These are phyloP conservation scores for Menidia beryllina DNA, from an alignment of 2,113 vertebrate genomes.

Conservation along the genomic window DNA sequence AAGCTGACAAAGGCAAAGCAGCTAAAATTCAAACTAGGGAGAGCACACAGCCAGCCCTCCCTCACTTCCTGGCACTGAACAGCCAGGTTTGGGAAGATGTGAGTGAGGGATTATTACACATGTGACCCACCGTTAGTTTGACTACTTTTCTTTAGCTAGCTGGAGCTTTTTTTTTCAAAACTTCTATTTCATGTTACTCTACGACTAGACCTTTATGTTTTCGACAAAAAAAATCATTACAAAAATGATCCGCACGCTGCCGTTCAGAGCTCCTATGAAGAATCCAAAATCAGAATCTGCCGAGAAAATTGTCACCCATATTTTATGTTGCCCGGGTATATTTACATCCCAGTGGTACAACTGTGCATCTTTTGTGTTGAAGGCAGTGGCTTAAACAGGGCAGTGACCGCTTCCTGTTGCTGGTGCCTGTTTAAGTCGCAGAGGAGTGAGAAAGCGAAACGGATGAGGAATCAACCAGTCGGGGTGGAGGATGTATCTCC, in stretches of 20 bases:
- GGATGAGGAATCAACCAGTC: conserved; percentile 48
- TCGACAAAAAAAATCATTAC: too few species aligned
- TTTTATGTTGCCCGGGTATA: conserved; percentile 56
- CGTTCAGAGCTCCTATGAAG: too few species aligned
- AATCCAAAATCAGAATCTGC: too few species aligned
- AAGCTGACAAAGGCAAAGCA: neutral
- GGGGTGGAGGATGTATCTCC: conserved; percentile 69
- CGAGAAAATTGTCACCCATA: too few species aligned
- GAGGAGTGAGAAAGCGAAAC: conserved; percentile 28
- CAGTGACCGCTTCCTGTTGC: conserved; percentile 70
- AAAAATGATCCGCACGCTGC: too few species aligned
- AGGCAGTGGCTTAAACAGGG: conserved; percentile 62
- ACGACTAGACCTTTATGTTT: too few species aligned
- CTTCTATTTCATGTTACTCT: too few species aligned
- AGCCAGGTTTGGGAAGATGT: too few species aligned
- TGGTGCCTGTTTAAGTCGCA: conserved; percentile 41
- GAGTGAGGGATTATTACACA: too few species aligned
- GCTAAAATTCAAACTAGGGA: neutral
- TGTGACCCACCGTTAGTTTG: too few species aligned
- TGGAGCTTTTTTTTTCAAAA: too few species aligned
- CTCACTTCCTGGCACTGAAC: neutral
- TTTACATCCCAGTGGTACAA: conserved; percentile 42
- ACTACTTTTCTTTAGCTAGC: too few species aligned
- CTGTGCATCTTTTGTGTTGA: conserved; percentile 6
- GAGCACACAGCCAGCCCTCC: neutral